These are phyloP conservation scores for Buathra laborator DNA, from an alignment of 2,888 invertebrate species.

Conservation along the genomic window DNA sequence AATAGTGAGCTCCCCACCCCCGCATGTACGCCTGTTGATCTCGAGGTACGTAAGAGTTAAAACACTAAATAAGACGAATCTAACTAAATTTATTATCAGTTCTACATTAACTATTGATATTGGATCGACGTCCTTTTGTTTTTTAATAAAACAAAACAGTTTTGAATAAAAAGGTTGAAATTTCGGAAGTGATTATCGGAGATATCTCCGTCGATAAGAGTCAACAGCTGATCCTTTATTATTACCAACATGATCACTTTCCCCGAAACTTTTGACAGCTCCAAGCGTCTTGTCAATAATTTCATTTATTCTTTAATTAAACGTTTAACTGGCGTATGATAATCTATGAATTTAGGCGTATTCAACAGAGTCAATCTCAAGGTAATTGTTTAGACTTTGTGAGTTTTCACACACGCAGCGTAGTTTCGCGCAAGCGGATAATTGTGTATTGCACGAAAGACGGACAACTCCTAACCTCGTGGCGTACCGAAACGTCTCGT, in stretches of 20 bases:
- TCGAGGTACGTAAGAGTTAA: background rate
- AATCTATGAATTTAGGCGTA: slow-evolving; percentile 93
- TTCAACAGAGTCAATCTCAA: slow-evolving; percentile 93
- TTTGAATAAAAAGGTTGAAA: background rate
- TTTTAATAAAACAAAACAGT: background rate
- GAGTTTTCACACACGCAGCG: background rate
- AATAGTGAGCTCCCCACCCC: slow-evolving; percentile 1
- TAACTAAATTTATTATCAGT: background rate
- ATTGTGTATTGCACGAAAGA: slow-evolving; percentile 48
- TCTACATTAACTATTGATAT: background rate
- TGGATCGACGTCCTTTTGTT: background rate
- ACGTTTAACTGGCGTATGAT: slow-evolving; percentile 73
- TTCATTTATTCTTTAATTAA: slow-evolving; percentile 59
- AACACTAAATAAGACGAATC: background rate
- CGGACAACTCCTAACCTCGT: slow-evolving; percentile 60
- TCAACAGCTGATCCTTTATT: slow-evolving; percentile 60
- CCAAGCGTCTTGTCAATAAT: slow-evolving; percentile 43
- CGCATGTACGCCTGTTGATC: background rate
- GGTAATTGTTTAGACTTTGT: slow-evolving; percentile 85
- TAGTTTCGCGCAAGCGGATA: slow-evolving; percentile 56
- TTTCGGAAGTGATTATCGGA: background rate
- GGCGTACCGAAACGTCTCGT: background rate
- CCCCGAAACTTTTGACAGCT: slow-evolving; percentile 59
- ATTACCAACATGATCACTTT: slow-evolving; percentile 40
- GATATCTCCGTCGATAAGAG: slow-evolving; percentile 63